Conservation (phyloP, 2,888 invertebrate genomes). For the Dicyrtoma fusca region DNA sequence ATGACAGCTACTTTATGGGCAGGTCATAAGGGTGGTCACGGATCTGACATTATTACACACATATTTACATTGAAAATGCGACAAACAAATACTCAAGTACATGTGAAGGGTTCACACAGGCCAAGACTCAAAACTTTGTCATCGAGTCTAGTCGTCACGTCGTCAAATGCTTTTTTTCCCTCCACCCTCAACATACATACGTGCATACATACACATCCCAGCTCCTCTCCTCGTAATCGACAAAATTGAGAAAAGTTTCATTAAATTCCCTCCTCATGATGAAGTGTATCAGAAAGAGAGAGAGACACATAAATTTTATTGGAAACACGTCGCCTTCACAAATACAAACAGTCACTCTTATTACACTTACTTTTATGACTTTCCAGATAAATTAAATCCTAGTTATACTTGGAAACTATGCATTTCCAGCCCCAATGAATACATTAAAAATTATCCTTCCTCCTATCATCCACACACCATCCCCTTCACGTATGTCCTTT, state of each 20-base stretch:
- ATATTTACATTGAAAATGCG: constrained; percentile 49
- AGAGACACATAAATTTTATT: constrained; percentile 26
- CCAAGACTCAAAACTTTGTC: constrained; percentile 50
- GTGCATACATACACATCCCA: background rate
- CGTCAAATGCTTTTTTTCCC: constrained; percentile 37
- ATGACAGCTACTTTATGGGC: constrained; percentile 11
- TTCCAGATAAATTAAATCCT: constrained; percentile 26
- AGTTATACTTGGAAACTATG: constrained; percentile 14
- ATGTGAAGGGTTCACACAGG: constrained; percentile 51
- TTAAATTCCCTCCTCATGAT: constrained; percentile 8
- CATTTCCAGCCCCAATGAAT: constrained; percentile 3
- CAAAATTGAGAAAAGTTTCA: background rate
- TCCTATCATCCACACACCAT: background rate
- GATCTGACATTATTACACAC: constrained; percentile 52
- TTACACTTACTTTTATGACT: constrained; percentile 32
- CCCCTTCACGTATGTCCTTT: background rate
- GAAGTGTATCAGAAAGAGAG: constrained; percentile 4
- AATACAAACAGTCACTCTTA: constrained; percentile 5
- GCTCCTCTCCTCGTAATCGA: background rate
- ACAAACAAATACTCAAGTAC: constrained; percentile 51
- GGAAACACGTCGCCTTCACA: constrained; percentile 23
- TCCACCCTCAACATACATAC: background rate
- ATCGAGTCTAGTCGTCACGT: constrained; percentile 51
- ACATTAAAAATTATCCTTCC: background rate
- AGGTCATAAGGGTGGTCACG: constrained; percentile 44